Evolutionary conservation across 2,113 vertebrate genomes (phyloP).

Genomic region (Dromaius novaehollandiae): DNA sequence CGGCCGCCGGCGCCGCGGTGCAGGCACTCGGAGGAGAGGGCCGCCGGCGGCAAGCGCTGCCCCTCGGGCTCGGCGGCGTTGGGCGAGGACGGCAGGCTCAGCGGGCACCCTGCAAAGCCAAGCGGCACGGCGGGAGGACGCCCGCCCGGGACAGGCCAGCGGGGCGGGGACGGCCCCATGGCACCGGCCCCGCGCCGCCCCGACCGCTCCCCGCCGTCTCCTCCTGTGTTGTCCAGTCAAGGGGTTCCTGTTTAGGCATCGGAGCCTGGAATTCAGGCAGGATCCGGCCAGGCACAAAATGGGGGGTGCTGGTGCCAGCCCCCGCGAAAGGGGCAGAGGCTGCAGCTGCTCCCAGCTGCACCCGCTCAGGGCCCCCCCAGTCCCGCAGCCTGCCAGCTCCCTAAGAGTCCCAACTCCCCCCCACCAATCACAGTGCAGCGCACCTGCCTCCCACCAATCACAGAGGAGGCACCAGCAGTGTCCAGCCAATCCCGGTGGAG

Average conservation of each 20-base stretch:
- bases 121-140: not conserved
- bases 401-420: no score
- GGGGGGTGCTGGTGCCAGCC: no score
- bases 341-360: no score
- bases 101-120: conserved; percentile 76
- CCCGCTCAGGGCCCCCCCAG: not conserved
- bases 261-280: not conserved
- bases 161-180: not conserved
- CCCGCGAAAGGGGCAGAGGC: no score
- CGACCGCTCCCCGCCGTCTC: not conserved
- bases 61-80: conserved; percentile 73
- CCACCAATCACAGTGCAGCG: not conserved
- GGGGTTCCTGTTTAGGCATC: conserved; percentile 36
- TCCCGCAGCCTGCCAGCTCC: not conserved
- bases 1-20: conserved; percentile 72
- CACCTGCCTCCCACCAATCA: not conserved
- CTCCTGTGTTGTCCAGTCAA: conserved; percentile 59
- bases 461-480: no score
- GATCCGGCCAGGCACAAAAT: no score
- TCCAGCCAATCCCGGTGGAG: no score
- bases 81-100: conserved; percentile 83
- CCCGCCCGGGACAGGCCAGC: no score
- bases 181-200: not conserved
- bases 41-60: conserved; percentile 65
- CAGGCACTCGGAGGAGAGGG: conserved; percentile 83